phyloP scores from a whole-genome alignment of 2,888 invertebrate species.

The Enchytraeus crypticus region DNA sequence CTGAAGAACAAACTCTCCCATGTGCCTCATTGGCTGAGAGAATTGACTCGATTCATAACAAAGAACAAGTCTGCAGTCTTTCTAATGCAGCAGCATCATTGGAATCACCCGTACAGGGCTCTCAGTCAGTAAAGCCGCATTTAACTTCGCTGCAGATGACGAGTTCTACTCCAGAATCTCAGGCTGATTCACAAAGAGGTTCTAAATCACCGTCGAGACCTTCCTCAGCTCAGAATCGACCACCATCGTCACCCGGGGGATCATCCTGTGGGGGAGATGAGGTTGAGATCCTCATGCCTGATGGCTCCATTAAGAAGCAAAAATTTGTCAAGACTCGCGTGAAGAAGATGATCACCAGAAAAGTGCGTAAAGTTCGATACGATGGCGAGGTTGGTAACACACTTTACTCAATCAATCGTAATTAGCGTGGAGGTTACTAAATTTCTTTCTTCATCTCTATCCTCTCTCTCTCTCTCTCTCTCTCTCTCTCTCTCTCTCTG shows the following conservation, averaged over 20 bases:
- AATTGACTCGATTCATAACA: too few species aligned
- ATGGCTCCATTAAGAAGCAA: background rate
- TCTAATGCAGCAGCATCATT: too few species aligned
- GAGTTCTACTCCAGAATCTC: too few species aligned
- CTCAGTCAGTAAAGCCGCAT: background rate
- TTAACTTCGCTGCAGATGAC: too few species aligned
- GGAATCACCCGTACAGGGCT: background rate
- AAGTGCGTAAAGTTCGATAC: slow-evolving; percentile 23
- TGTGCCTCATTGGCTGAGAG: too few species aligned
- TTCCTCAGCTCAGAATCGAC: background rate
- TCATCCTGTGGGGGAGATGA: background rate
- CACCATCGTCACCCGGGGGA: background rate
- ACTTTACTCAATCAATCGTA: too few species aligned
- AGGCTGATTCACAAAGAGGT: too few species aligned
- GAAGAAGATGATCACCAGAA: slow-evolving; percentile 15
- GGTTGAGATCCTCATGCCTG: background rate
- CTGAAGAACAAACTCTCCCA: background rate
- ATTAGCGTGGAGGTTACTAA: too few species aligned
- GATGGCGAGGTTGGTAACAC: slow-evolving; percentile 20
- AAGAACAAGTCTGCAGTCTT: too few species aligned
- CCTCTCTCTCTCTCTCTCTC: too few species aligned
- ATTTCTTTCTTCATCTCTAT: too few species aligned
- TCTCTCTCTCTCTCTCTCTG: too few species aligned
- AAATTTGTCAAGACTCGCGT: slow-evolving; percentile 25
- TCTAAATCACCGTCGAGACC: background rate